Evolutionary conservation across 2,797 vertebrate genomes (phyloP).

Genomic region (Rhinella marina): DNA sequence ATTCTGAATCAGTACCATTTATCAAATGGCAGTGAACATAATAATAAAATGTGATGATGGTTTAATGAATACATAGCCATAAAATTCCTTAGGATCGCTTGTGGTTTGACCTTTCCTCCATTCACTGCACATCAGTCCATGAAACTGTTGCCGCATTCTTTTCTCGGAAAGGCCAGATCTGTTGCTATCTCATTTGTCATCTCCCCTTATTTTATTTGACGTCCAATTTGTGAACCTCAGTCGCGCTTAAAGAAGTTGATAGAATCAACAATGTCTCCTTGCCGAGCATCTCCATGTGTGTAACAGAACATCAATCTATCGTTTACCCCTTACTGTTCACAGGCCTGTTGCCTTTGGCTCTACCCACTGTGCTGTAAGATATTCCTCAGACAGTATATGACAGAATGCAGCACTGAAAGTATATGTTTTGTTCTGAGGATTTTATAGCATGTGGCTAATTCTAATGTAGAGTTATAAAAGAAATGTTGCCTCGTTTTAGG

Average conservation of each 20-base stretch:
- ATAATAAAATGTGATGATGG: constrained; percentile 24
- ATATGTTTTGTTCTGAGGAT: background rate
- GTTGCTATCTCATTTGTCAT: constrained; percentile 30
- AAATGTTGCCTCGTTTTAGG: background rate
- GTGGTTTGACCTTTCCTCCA: constrained; percentile 47
- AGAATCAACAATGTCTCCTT: constrained; percentile 1
- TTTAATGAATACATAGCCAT: constrained; percentile 16
- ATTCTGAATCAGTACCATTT: background rate
- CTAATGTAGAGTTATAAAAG: constrained; percentile 5
- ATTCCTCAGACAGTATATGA: constrained; percentile 17
- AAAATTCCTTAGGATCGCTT: constrained; percentile 10
- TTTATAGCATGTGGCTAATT: constrained; percentile 27
- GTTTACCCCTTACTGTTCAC: constrained; percentile 41
- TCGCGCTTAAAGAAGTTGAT: constrained; percentile 13
- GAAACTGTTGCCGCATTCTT: constrained; percentile 16
- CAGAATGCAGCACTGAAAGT: background rate
- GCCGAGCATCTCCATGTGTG: constrained; percentile 15
- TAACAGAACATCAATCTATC: constrained; percentile 22
- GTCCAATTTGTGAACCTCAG: constrained; percentile 5
- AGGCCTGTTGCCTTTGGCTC: constrained; percentile 15
- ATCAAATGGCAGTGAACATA: background rate
- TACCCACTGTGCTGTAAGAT: constrained; percentile 10
- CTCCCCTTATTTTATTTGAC: constrained; percentile 9
- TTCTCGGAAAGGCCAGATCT: constrained; percentile 21
- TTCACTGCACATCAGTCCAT: constrained; percentile 24